phyloP scores from a whole-genome alignment of 2,797 vertebrate genomes.

The Anomalospiza imberbis region DNA sequence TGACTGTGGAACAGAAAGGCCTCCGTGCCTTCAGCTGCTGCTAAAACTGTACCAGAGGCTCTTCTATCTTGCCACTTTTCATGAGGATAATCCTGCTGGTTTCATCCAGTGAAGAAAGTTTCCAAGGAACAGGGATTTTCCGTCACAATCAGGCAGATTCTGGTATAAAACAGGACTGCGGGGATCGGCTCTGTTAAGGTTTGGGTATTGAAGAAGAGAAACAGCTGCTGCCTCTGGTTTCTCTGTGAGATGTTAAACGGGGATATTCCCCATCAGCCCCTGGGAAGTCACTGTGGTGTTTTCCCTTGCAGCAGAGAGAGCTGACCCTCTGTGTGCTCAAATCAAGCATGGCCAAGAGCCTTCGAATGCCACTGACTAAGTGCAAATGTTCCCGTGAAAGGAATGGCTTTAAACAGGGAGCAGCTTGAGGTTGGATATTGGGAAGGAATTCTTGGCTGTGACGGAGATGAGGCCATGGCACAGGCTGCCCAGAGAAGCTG shows the following conservation, averaged over 20 bases:
- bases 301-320: neutral
- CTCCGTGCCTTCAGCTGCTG: neutral
- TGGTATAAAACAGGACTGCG: neutral
- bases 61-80: neutral
- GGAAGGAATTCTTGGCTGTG: neutral
- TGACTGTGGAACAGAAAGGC: neutral
- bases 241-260: neutral
- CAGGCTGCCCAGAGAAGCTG: neutral
- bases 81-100: neutral
- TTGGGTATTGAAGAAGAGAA: neutral
- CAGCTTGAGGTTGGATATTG: neutral
- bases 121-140: neutral
- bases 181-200: neutral
- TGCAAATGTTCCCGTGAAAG: neutral
- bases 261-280: neutral
- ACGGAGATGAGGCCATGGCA: neutral
- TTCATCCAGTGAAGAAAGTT: neutral
- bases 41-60: neutral
- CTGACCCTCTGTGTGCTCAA: neutral
- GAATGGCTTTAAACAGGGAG: neutral
- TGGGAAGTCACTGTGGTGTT: neutral
- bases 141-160: neutral
- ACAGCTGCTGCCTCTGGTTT: neutral
- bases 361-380: accelerated
- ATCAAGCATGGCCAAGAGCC: neutral